phyloP scores from a whole-genome alignment of 2,797 vertebrate genomes.

The Pseudopleuronectes americanus region DNA sequence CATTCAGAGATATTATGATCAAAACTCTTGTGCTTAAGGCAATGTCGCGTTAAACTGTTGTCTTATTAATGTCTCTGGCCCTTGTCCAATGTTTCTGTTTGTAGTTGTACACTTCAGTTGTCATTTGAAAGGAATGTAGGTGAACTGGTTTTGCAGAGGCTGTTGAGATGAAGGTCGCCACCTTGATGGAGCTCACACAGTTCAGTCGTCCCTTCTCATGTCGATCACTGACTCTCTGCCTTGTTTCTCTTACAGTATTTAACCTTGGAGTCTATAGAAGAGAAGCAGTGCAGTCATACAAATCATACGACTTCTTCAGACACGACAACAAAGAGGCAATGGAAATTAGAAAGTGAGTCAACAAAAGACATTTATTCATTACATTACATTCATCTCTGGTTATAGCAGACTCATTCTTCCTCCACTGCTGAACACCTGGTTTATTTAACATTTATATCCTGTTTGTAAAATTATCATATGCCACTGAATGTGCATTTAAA shows the following conservation, averaged over 20 bases:
- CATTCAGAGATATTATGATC: neutral
- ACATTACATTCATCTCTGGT: neutral
- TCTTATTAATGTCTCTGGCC: no score
- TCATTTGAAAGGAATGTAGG: slow-evolving; percentile 22
- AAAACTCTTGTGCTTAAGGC: neutral
- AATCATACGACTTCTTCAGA: slow-evolving; percentile 97
- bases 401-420: no score
- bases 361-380: neutral
- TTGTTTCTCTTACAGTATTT: slow-evolving; percentile 85
- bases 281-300: slow-evolving; percentile 93
- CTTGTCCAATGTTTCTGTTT: neutral
- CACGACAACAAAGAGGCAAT: slow-evolving; percentile 97
- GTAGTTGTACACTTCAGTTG: neutral
- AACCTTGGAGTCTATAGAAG: slow-evolving; percentile 96
- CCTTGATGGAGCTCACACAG: no score
- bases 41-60: neutral
- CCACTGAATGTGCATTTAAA: neutral
- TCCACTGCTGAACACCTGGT: no score
- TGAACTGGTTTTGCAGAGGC: slow-evolving; percentile 35
- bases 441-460: neutral
- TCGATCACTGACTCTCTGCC: slow-evolving; percentile 1
- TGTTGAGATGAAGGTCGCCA: neutral
- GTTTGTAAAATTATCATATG: neutral
- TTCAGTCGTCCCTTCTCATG: neutral
- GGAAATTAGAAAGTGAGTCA: slow-evolving; percentile 94